Evolutionary conservation across 2,888 invertebrate species (phyloP).

Genomic region (Hypena proboscidalis): DNA sequence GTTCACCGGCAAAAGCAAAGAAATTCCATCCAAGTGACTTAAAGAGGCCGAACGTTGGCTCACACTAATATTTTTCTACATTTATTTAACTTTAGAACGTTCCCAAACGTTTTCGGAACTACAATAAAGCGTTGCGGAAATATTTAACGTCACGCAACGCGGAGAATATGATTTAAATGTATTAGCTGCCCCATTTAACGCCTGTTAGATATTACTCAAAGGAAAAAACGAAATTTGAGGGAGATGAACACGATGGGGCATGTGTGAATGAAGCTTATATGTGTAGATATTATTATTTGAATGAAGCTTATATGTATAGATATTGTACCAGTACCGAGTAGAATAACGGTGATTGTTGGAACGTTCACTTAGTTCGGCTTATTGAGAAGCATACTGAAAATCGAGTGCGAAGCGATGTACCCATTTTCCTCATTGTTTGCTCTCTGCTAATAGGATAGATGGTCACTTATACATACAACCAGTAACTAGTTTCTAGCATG

Average conservation of each 20-base stretch:
- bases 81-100: slow-evolving; percentile 38
- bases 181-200: slow-evolving; percentile 39
- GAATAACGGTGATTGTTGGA: slow-evolving; percentile 9
- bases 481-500: too few relatives aligned
- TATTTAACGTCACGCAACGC: slow-evolving; percentile 50
- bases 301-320: too few relatives aligned
- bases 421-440: too few relatives aligned
- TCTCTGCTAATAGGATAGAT: too few relatives aligned
- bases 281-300: too few relatives aligned
- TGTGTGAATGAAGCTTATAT: slow-evolving; percentile 1
- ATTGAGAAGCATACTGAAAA: slow-evolving; percentile 31
- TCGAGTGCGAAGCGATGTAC: slow-evolving; percentile 36
- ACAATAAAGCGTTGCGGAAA: slow-evolving; percentile 49
- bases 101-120: slow-evolving; percentile 47
- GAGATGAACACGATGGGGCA: slow-evolving; percentile 12
- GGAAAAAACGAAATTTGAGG: slow-evolving; percentile 12
- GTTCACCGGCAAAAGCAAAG: slow-evolving; percentile 61
- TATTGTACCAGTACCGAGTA: neutral
- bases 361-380: slow-evolving; percentile 15
- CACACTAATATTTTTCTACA: slow-evolving; percentile 43
- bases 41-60: slow-evolving; percentile 29
- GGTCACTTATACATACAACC: too few relatives aligned
- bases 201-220: slow-evolving; percentile 15
- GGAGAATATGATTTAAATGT: slow-evolving; percentile 40
- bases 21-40: slow-evolving; percentile 50